Evolutionary conservation across 2,888 invertebrate genomes (phyloP).

Genomic region (Hydroisotoma schaefferi): DNA sequence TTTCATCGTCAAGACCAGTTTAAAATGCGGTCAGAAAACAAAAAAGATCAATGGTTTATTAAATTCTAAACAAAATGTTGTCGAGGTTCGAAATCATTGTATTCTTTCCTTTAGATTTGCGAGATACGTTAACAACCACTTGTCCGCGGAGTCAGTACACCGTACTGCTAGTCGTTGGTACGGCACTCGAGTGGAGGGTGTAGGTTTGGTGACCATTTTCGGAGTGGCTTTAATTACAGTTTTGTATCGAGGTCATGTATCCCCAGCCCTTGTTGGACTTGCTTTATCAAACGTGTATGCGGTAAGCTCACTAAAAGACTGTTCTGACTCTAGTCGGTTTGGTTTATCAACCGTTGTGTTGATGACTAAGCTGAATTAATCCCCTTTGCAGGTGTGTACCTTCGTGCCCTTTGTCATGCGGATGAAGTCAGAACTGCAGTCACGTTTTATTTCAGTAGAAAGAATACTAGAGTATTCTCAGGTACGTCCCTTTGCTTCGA

Average conservation of each 20-base stretch:
- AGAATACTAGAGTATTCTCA: conserved; percentile 53
- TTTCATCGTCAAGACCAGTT: conserved; percentile 53
- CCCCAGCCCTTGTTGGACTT: conserved; percentile 57
- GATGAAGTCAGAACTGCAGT: conserved; percentile 51
- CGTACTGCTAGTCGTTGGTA: conserved; percentile 55
- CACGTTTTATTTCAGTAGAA: conserved; percentile 54
- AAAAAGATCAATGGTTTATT: background rate
- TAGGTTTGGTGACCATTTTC: conserved; percentile 52
- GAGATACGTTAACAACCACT: conserved; percentile 52
- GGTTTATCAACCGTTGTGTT: no score
- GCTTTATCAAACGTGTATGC: conserved; percentile 57
- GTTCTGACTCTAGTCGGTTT: no score
- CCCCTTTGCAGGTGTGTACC: conserved; percentile 48
- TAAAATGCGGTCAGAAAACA: conserved; percentile 49
- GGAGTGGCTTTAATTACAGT: conserved; percentile 55
- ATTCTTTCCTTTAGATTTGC: conserved; percentile 51
- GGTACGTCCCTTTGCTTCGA: no score
- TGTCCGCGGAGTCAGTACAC: conserved; percentile 54
- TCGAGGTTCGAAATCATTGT: background rate
- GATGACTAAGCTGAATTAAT: background rate
- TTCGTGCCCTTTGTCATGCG: conserved; percentile 51
- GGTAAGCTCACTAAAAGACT: conserved; percentile 49
- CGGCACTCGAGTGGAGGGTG: conserved; percentile 53
- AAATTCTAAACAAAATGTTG: background rate
- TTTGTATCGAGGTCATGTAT: conserved; percentile 51